Base-by-base conservation (phyloP, 2,888 invertebrate species). In the Erynnis tages region DNA sequence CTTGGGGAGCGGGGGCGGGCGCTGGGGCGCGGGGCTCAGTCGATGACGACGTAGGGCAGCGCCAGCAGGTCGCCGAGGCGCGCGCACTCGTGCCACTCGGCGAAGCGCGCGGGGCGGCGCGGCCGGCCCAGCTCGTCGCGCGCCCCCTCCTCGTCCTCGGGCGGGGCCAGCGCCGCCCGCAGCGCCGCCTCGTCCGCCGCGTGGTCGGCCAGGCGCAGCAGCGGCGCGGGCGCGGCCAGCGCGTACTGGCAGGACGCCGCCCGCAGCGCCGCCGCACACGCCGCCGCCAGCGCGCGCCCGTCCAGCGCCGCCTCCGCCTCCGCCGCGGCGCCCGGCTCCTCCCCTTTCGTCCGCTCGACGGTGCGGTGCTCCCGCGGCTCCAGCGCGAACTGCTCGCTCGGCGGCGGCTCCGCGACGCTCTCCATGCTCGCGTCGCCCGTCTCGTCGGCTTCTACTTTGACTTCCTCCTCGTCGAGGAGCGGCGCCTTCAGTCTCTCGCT, bases 1-100 rank as follows among this genome's bases (percentile, higher is more conserved):
- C 88, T 87, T 88, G 79, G 77, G 54, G 63, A 63, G 66, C 62
- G 64, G 61, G 66, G 67, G 65, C 63, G 60, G 57, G 23, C 19
- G 32, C 56, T 58, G 59, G 25, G 59, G 61, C 59, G 46, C 50
- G 67, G 74, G 47, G 21, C 21, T 92, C 91, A 97, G 93, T 98
- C 97, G 90, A 97, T 95, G 84, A 97, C 95, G 90, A 97, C 97
- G 91, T 98, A 98, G 90, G 98, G 98, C 93, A 98, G 92, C 91
- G 98, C 96, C 84, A 96, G 93, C 79, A 98, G 93, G 75, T 95
- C 94, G 73, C 94, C 95, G 73, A 95, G 93, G 69, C 92, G 92
- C 57, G 95, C 92, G 76, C 96, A 94, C 90, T 97, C 94, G 82
- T 97, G 95, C 97, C 98, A 98, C 90, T 97, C 96, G 63, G 94